Evolutionary conservation across 2,113 vertebrate genomes (phyloP).

Genomic region (Peucedramus taeniatus): DNA sequence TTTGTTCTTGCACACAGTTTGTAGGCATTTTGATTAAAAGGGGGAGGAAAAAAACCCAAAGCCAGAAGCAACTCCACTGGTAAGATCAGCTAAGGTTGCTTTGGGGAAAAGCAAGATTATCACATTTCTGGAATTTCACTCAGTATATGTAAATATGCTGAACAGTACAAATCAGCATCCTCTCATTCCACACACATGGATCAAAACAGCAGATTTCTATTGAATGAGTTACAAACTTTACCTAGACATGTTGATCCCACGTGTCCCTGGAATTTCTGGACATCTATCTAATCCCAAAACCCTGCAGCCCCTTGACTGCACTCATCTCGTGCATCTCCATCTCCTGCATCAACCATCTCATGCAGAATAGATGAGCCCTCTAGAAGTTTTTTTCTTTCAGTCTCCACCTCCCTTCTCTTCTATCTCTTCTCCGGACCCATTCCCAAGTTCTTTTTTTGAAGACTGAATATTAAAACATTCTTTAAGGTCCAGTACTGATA

Average conservation of each 20-base stretch:
- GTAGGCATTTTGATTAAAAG: background rate
- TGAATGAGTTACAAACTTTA: background rate
- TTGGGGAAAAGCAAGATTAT: background rate
- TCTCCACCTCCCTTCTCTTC: background rate
- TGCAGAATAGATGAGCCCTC: background rate
- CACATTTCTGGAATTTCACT: background rate
- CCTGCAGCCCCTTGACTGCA: background rate
- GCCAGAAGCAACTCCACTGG: background rate
- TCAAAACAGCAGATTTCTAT: background rate
- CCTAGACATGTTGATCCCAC: background rate
- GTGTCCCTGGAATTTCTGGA: background rate
- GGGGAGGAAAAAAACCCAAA: fast-evolving
- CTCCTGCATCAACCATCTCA: background rate
- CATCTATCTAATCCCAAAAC: background rate
- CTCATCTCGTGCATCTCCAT: no score
- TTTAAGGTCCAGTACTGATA: background rate
- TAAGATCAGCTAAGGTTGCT: background rate
- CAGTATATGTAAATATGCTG: background rate
- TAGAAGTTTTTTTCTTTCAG: background rate
- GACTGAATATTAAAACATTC: background rate
- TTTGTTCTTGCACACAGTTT: background rate
- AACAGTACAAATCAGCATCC: background rate
- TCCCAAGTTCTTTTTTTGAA: background rate
- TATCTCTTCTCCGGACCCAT: background rate
- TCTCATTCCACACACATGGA: background rate